phyloP scores from a whole-genome alignment of 1,140 invertebrate genomes.

The Odontomachus brunneus region DNA sequence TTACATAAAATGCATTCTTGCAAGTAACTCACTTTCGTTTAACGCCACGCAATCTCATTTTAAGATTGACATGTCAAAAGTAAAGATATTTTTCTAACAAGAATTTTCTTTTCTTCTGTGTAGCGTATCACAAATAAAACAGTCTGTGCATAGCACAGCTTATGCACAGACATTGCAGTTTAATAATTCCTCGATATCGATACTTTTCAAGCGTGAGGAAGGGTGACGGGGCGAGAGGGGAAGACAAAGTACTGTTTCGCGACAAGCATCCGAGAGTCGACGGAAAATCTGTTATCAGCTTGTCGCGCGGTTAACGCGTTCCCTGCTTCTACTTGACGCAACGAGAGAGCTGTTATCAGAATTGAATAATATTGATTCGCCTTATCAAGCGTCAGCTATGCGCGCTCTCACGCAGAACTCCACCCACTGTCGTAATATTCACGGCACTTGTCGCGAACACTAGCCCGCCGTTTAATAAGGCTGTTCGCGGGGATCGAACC shows the following conservation, averaged over 20 bases:
- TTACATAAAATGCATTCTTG: too few relatives aligned
- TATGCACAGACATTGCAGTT: neutral
- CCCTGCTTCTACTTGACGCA: neutral
- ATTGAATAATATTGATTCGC: conserved; percentile 71
- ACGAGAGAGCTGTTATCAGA: conserved; percentile 61
- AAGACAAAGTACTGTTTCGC: neutral
- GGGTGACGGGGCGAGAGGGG: too few relatives aligned
- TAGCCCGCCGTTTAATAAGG: conserved; percentile 37
- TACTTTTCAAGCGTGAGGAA: neutral
- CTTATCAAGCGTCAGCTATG: conserved; percentile 60
- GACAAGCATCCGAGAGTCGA: conserved; percentile 3
- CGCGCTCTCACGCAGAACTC: conserved; percentile 44
- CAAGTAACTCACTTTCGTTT: too few relatives aligned
- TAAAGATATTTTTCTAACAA: too few relatives aligned
- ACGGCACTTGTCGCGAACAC: conserved; percentile 44
- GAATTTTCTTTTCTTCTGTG: too few relatives aligned
- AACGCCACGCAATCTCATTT: too few relatives aligned
- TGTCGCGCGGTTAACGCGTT: conserved; percentile 15
- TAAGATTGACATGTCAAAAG: too few relatives aligned
- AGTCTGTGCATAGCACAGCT: neutral
- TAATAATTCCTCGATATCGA: neutral
- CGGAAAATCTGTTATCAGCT: conserved; percentile 35
- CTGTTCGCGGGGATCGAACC: conserved; percentile 15
- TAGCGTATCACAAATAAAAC: neutral
- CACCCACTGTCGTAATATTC: conserved; percentile 29